A percentile compares a stretch with the other conserved stretches of the same genome.
phyloP scores from a whole-genome alignment of 2,797 vertebrate genomes.

The Chloroceryle inda region DNA sequence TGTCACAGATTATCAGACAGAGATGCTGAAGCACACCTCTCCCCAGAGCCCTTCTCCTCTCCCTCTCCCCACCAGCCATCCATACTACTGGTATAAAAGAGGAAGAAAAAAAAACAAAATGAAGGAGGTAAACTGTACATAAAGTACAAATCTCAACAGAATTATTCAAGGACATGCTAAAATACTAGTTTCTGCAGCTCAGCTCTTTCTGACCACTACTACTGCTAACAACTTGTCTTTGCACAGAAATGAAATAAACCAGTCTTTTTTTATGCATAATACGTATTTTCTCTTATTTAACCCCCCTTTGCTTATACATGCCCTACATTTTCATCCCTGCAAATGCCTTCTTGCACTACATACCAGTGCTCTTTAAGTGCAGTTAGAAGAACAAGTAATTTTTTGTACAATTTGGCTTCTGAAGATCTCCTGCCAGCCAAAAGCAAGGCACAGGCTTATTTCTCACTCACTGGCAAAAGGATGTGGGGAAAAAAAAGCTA shows the following conservation, averaged over 20 bases:
- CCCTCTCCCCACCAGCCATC: background rate
- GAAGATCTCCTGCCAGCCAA: background rate
- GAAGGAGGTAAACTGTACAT: background rate
- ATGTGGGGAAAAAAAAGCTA: background rate
- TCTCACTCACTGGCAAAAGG: background rate
- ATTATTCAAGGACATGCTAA: background rate
- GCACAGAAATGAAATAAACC: background rate
- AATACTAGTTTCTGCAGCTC: background rate
- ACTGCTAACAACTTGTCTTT: background rate
- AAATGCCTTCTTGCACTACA: background rate
- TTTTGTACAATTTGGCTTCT: background rate
- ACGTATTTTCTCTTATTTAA: background rate
- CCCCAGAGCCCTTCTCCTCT: background rate
- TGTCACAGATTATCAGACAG: background rate
- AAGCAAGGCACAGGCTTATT: background rate
- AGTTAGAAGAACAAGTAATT: background rate
- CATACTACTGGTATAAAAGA: background rate
- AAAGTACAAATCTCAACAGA: background rate
- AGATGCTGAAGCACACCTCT: background rate
- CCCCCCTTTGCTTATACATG: background rate
- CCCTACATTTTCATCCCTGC: background rate
- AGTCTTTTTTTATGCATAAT: background rate
- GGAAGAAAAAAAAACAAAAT: background rate
- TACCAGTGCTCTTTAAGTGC: background rate
- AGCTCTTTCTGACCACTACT: background rate